Percentiles rank a stretch among this genome's conserved stretches.
Conservation (phyloP, 2,797 vertebrate species). For the Hephaestus fuliginosus region DNA sequence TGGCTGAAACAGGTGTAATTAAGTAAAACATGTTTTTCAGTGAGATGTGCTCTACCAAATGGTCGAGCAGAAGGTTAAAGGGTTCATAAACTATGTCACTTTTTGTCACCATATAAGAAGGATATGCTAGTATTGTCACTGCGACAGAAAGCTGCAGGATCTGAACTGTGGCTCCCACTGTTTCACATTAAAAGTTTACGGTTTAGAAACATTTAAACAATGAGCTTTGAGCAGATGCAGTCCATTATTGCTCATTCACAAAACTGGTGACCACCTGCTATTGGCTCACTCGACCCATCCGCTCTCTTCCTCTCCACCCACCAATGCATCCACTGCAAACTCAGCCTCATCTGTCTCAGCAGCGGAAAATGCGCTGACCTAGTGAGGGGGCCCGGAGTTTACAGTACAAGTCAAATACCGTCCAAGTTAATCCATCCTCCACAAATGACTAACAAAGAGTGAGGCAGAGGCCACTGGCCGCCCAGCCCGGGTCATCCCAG, state of each 20-base stretch:
- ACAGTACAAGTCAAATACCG: slow-evolving; percentile 55
- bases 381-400: slow-evolving; percentile 54
- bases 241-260: slow-evolving; percentile 21
- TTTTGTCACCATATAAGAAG: background rate
- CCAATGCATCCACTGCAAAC: slow-evolving; percentile 24
- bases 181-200: background rate
- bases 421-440: slow-evolving; percentile 65
- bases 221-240: slow-evolving; percentile 10
- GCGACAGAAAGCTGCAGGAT: background rate
- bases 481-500: slow-evolving; percentile 50
- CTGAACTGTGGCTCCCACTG: background rate
- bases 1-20: too few relatives aligned
- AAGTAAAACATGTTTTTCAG: too few relatives aligned
- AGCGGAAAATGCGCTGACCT: slow-evolving; percentile 33
- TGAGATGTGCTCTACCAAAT: too few relatives aligned
- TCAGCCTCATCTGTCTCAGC: slow-evolving; percentile 49
- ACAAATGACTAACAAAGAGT: slow-evolving; percentile 68
- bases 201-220: slow-evolving; percentile 17
- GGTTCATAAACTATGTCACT: background rate
- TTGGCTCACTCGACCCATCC: slow-evolving; percentile 53
- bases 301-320: slow-evolving; percentile 23
- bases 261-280: slow-evolving; percentile 56
- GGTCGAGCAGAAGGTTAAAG: too few relatives aligned
- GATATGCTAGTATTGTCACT: background rate
- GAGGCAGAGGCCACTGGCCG: slow-evolving; percentile 28